Evolutionary conservation across 2,797 vertebrate genomes (phyloP), one percentile per base, ranked within the genome.

Genomic region (Rhabdomys pumilio): DNA sequence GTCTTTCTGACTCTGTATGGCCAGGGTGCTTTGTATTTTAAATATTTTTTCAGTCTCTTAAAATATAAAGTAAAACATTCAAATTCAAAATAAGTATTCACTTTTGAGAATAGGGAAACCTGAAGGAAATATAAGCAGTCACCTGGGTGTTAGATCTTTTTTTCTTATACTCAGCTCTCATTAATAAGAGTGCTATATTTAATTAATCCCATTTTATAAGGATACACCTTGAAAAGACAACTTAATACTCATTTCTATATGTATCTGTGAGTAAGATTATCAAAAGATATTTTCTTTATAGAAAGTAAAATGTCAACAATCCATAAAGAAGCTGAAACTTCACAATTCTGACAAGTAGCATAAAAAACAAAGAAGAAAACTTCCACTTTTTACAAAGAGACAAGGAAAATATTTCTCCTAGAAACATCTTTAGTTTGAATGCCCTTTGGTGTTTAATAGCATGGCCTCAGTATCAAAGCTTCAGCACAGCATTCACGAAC

Each of bases 11-110:
- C 69, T 87, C 75, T 96, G 82, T 14, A 50, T 15, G 67, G 38
- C 79, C 5, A 50, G 76, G 53, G 12, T 55, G 53, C 29, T 96
- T 97, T 87, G 24, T 92, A n/a, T 20, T 26, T 96, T 72, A 59
- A 20, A 75, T 82, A 96, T 97, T 95, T 96, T 59, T 88, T 81
- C 94, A 94, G 72, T 96, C 90, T n/a, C 80, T 41, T 92, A 94
- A 77, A 91, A 57, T 6, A 26, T 79, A 95, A 69, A 63, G 3
- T 1, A 89, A 91, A 97, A 63, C 90, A 61, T n/a, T 97, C 75
- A 24, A 95, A 84, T 97, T 95, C 63, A 96, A 91, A 97, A 89
- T 53, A 2, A 53, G 41, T 0, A 38, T 55, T 98, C 20, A 94
- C 34, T 20, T 96, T 61, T 57, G 96, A 55, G 13, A 94, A 96